Conservation (phyloP, 2,888 invertebrate species). For the Microchrysa polita region DNA sequence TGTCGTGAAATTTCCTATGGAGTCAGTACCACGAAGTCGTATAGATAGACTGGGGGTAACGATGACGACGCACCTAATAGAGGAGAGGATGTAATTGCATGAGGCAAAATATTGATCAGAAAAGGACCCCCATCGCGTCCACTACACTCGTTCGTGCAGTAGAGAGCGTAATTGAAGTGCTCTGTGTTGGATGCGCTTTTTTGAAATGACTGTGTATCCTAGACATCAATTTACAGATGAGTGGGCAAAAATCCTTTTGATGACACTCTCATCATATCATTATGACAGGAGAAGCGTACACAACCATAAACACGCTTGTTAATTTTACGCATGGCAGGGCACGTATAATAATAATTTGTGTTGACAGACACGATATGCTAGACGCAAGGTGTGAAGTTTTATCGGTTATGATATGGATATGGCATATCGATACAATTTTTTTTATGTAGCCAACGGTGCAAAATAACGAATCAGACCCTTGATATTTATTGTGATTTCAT, state of each 20-base stretch:
- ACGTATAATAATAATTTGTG: constrained; percentile 6
- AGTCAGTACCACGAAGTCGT: background rate
- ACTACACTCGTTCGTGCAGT: background rate
- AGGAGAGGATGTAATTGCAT: background rate
- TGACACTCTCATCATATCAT: background rate
- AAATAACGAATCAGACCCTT: too few relatives aligned
- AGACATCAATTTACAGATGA: constrained; percentile 10
- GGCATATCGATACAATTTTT: too few relatives aligned
- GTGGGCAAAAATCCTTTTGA: constrained; percentile 10
- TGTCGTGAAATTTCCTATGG: background rate
- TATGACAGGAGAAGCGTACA: background rate
- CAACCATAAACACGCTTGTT: constrained; percentile 20
- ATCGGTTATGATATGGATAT: too few relatives aligned
- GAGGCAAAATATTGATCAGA: background rate
- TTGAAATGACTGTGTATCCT: background rate
- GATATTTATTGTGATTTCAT: too few relatives aligned
- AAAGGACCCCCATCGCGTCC: constrained; percentile 12
- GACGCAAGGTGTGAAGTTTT: too few relatives aligned
- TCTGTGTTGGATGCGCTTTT: background rate
- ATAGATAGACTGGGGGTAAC: too few relatives aligned
- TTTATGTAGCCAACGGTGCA: too few relatives aligned
- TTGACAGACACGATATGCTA: too few relatives aligned
- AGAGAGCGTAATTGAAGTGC: constrained; percentile 9
- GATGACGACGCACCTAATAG: constrained; percentile 3
- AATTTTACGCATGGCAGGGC: constrained; percentile 11